Evolutionary conservation across 1,140 invertebrate genomes (phyloP).

Genomic region (Zelostemma sp.): DNA sequence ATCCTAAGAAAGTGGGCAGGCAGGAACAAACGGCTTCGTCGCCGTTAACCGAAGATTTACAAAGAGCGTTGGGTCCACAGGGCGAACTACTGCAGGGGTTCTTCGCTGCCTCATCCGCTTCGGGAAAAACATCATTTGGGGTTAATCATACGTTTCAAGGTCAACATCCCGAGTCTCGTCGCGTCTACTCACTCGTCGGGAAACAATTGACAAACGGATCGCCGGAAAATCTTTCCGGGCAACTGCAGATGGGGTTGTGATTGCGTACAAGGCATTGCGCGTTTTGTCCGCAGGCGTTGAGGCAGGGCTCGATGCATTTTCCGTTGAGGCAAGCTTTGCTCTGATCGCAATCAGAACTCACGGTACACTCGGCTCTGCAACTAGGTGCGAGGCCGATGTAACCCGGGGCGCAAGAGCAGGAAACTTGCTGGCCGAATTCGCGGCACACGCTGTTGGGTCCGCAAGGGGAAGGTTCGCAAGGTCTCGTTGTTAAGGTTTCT

Average conservation of each 20-base stretch:
- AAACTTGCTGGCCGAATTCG: slow-evolving; percentile 72
- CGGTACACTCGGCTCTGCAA: slow-evolving; percentile 73
- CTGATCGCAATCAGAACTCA: slow-evolving; percentile 64
- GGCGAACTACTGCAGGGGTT: slow-evolving; percentile 71
- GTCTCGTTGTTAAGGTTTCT: slow-evolving; percentile 62
- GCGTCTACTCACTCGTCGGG: slow-evolving; percentile 71
- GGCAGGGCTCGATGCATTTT: slow-evolving; percentile 66
- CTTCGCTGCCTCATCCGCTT: slow-evolving; percentile 40
- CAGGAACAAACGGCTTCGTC: slow-evolving; percentile 67
- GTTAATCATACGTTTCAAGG: not conserved
- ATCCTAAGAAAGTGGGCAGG: slow-evolving; percentile 67
- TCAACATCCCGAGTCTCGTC: not conserved
- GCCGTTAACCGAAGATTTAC: slow-evolving; percentile 53
- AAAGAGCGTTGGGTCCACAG: slow-evolving; percentile 74
- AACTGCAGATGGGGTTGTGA: slow-evolving; percentile 72
- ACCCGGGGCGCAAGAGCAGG: slow-evolving; percentile 74
- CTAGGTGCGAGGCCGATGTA: slow-evolving; percentile 76
- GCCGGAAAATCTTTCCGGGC: slow-evolving; percentile 72
- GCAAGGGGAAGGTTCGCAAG: slow-evolving; percentile 79
- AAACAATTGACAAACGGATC: slow-evolving; percentile 72
- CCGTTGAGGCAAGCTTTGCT: slow-evolving; percentile 64
- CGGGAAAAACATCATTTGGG: slow-evolving; percentile 10
- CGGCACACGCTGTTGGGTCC: slow-evolving; percentile 81
- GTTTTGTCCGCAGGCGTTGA: slow-evolving; percentile 62
- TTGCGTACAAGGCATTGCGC: slow-evolving; percentile 63